Percentiles rank a stretch among this genome's conserved stretches.
Conservation (phyloP, 2,888 invertebrate species). For the Dolichopus griseipennis region DNA sequence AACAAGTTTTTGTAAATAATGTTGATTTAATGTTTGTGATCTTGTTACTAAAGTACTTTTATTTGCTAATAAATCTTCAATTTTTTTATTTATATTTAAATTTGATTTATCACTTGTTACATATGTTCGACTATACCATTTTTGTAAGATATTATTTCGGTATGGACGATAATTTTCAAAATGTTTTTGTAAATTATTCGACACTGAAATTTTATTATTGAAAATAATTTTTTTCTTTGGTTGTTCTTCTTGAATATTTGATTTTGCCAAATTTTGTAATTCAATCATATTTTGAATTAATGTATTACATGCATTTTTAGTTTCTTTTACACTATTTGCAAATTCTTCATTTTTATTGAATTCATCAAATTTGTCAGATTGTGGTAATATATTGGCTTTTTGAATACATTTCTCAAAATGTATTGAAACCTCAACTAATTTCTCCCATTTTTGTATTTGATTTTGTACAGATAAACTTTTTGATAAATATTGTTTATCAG, state of each 20-base stretch:
- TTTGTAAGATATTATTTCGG: background rate
- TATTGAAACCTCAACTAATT: background rate
- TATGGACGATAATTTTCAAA: background rate
- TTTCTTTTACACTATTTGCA: background rate
- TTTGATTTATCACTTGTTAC: background rate
- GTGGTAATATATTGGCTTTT: background rate
- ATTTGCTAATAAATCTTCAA: background rate
- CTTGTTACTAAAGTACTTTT: background rate
- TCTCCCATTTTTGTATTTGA: background rate
- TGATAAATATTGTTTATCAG: background rate
- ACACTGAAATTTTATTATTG: background rate
- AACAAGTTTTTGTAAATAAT: background rate
- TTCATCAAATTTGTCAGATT: background rate
- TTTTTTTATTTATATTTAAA: background rate
- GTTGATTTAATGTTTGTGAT: background rate
- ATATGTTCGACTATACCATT: background rate
- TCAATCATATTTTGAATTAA: background rate
- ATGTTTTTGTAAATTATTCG: background rate
- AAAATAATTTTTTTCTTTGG: background rate
- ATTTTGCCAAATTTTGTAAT: background rate
- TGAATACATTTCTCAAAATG: background rate
- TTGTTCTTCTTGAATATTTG: background rate
- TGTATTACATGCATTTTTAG: background rate
- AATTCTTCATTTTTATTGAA: background rate
- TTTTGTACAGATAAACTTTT: background rate